A percentile compares a stretch with the other conserved stretches of the same genome.
These are phyloP conservation scores for Onychomys leucogaster DNA, from an alignment of 2,797 vertebrate genomes.

Conservation along the genomic window DNA sequence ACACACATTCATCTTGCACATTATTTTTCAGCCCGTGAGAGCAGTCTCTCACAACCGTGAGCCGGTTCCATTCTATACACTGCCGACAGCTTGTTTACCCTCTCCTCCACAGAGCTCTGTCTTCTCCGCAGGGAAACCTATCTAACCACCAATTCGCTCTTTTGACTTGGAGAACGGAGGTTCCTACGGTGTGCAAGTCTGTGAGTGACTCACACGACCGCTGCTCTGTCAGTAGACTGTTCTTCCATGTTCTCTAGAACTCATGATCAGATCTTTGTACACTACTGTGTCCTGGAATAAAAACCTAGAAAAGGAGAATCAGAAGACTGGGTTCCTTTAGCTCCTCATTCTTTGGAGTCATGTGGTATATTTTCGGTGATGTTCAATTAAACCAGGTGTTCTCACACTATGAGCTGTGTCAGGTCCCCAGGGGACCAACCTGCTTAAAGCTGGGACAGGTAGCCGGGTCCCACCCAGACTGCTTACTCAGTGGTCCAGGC, in stretches of 20 bases:
- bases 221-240: accelerated
- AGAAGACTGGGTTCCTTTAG: not conserved
- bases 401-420: not conserved
- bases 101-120: not conserved
- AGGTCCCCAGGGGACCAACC: no score
- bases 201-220: accelerated
- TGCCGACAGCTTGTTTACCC: no score
- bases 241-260: not conserved
- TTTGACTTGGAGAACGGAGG: not conserved
- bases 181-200: accelerated
- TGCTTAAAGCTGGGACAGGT: accelerated
- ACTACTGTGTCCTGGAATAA: not conserved
- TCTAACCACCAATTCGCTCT: not conserved
- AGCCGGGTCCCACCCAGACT: accelerated
- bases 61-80: accelerated
- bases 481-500: not conserved
- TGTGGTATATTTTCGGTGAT: not conserved
- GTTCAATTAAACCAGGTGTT: accelerated
- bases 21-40: not conserved
- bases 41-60: no score
- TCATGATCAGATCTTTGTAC: not conserved
- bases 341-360: not conserved
- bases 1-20: no score
- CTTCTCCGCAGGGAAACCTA: no score
- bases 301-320: not conserved